These are phyloP conservation scores for Antechinus stuartii DNA, from an alignment of 2,113 vertebrate genomes.

Conservation along the genomic window DNA sequence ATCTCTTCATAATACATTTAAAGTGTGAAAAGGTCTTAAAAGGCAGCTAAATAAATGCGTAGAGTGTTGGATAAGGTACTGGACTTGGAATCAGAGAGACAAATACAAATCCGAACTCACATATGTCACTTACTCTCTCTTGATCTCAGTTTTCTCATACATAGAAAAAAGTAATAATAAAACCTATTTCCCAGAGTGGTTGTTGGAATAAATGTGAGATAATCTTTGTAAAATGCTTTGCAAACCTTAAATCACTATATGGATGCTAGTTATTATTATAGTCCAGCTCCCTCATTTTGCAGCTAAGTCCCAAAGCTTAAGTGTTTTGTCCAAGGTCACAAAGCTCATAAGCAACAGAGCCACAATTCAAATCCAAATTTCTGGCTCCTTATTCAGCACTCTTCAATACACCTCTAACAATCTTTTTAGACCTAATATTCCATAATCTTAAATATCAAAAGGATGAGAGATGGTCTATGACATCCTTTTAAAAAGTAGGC, in stretches of 20 bases:
- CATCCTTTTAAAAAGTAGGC: no score
- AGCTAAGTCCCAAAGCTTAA: not conserved
- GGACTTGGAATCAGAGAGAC: not conserved
- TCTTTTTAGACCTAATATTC: not conserved
- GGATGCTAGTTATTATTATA: not conserved
- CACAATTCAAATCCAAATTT: not conserved
- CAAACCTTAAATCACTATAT: not conserved
- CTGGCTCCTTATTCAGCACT: not conserved
- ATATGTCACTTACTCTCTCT: not conserved
- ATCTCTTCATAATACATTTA: not conserved
- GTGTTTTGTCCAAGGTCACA: not conserved
- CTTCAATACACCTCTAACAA: not conserved
- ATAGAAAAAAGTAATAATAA: not conserved
- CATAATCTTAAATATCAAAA: not conserved
- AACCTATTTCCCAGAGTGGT: not conserved
- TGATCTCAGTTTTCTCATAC: not conserved
- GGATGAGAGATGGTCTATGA: rapidly evolving
- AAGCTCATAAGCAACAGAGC: not conserved
- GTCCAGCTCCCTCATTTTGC: not conserved
- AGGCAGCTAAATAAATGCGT: not conserved
- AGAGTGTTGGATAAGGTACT: not conserved
- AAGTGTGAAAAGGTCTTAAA: not conserved
- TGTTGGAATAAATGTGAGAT: not conserved
- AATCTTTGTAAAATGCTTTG: not conserved
- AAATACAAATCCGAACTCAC: not conserved